Conservation (phyloP, 2,888 invertebrate genomes). For the Agrotis clavis region DNA sequence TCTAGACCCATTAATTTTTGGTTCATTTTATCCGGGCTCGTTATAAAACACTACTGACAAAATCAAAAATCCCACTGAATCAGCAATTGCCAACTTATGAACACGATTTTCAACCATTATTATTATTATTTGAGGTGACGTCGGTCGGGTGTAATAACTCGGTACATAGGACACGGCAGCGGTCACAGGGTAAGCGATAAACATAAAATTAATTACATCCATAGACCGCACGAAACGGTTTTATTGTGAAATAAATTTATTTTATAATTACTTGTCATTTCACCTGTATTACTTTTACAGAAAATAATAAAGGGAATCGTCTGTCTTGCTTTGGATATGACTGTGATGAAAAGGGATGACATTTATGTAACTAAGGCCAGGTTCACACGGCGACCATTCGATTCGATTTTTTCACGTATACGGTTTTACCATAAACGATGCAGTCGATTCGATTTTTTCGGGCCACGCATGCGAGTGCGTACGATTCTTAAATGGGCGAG, state of each 20-base stretch:
- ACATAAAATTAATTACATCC: slow-evolving; percentile 58
- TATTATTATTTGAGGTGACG: slow-evolving; percentile 40
- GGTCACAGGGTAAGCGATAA: slow-evolving; percentile 42
- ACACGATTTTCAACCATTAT: slow-evolving; percentile 15
- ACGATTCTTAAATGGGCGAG: too few relatives aligned
- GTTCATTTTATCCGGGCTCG: too few relatives aligned
- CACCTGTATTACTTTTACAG: neutral
- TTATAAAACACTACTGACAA: neutral
- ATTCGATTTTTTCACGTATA: too few relatives aligned
- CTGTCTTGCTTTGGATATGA: too few relatives aligned
- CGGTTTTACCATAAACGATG: too few relatives aligned
- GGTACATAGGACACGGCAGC: slow-evolving; percentile 17
- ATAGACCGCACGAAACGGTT: slow-evolving; percentile 33
- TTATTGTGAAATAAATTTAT: slow-evolving; percentile 37
- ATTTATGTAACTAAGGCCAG: too few relatives aligned
- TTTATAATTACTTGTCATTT: slow-evolving; percentile 18
- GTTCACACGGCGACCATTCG: too few relatives aligned
- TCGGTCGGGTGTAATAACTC: slow-evolving; percentile 5
- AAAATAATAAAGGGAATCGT: too few relatives aligned
- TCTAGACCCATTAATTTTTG: too few relatives aligned
- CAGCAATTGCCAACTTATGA: slow-evolving; percentile 1
- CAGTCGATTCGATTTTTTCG: too few relatives aligned
- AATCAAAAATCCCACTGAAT: neutral
- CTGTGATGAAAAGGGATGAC: too few relatives aligned
- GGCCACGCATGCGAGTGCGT: too few relatives aligned